These are phyloP conservation scores for Leptopilina syphax DNA, from an alignment of 2,888 invertebrate species.

Conservation along the genomic window DNA sequence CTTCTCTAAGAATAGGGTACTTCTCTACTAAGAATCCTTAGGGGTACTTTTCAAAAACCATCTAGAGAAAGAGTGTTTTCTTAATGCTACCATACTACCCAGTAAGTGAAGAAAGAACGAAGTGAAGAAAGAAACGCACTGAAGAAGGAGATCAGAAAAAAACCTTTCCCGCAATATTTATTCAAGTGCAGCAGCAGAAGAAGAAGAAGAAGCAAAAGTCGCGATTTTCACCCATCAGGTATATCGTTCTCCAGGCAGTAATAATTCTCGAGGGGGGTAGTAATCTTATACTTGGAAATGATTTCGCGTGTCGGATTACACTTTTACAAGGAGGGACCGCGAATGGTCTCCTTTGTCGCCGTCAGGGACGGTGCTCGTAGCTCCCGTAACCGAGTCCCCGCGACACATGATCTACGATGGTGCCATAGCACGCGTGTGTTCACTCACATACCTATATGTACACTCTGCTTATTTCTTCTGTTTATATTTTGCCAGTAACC, in stretches of 20 bases:
- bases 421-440: constrained; percentile 33
- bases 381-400: constrained; percentile 37
- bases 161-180: too few species aligned
- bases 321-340: constrained; percentile 50
- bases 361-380: constrained; percentile 45
- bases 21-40: too few species aligned
- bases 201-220: constrained; percentile 44
- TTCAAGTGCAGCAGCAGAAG: too few species aligned
- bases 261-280: constrained; percentile 62
- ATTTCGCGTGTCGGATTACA: constrained; percentile 73
- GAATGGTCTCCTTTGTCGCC: constrained; percentile 51
- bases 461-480: constrained; percentile 13
- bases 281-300: constrained; percentile 71
- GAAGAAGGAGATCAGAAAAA: too few species aligned
- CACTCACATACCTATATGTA: constrained; percentile 7
- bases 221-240: constrained; percentile 43
- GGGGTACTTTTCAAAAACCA: too few species aligned
- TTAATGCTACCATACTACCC: too few species aligned
- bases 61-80: too few species aligned
- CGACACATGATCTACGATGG: constrained; percentile 39
- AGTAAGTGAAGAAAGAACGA: too few species aligned
- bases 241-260: constrained; percentile 53
- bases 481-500: constrained; percentile 4
- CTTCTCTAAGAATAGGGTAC: too few species aligned
- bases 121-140: too few species aligned